Base-by-base conservation (phyloP, 2,797 vertebrate species). In the Peromyscus aztecus region DNA sequence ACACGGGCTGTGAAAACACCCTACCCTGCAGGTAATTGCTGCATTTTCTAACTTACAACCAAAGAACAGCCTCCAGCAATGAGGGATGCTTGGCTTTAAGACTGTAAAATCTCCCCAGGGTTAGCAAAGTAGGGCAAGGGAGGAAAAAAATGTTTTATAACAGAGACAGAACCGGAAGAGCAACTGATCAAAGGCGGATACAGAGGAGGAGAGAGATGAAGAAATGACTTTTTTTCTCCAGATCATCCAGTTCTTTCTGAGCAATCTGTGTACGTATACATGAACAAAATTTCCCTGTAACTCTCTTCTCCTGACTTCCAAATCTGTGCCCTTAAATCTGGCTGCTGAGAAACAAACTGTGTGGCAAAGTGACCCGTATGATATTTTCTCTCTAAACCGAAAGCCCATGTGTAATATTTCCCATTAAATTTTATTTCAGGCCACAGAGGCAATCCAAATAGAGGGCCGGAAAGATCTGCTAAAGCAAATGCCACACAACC, bases 61-160 rank as follows among this genome's bases (percentile, higher is more conserved):
- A 69, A 97, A 97, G 92, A 85, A 96, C 91, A 95, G 91, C 94
- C 94, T 93, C 84, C 76, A 97, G 94, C 95, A 92, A 89, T 57
- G 83, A 83, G 82, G 94, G 93, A 97, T 92, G 93, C 89, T 97
- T 89, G 93, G 92, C 92, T 92, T 93, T 82, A 81, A 97, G 97
- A 86, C 82, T 91, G 57, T 83, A 83, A 94, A 95, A 94, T 94
- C 67, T 89, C 97, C 95, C 95, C 84, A 92, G 96, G 37, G 93
- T 97, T 97, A 96, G 94, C 76, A 98, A 97, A 98, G 97, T 97
- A 98, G 97, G 93, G n/a, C 97, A 94, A 95, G 65, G 89, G 78
- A 92, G 78, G 29, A 37, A 87, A 83, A 34, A 49, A 61, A 55
- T 90, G 21, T 95, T 94, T 94, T 97, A 85, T 89, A 97, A 95